Conservation (phyloP, 2,113 vertebrate species). For the Xyrauchen texanus region DNA sequence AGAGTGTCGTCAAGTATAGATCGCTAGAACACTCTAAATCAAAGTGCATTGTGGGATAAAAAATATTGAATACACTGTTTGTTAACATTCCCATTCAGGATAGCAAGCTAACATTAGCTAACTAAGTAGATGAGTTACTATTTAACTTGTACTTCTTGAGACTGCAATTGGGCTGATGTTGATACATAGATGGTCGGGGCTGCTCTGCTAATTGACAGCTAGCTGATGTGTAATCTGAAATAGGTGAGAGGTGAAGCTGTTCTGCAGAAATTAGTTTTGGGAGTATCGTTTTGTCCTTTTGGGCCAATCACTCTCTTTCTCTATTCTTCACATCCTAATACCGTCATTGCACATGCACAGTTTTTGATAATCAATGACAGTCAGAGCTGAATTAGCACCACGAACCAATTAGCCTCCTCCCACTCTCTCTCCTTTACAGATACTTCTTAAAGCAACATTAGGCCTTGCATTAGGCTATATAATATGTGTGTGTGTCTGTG, state of each 20-base stretch:
- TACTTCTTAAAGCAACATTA: conserved; percentile 48
- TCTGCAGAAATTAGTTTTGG: conserved; percentile 12
- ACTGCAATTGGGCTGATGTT: conserved; percentile 13
- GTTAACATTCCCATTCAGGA: too few relatives aligned
- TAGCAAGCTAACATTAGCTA: too few relatives aligned
- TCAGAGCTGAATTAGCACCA: conserved; percentile 23
- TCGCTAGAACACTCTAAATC: too few relatives aligned
- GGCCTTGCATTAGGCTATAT: conserved; percentile 14
- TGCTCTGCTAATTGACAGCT: conserved; percentile 19
- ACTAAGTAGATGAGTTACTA: too few relatives aligned
- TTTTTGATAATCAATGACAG: not conserved
- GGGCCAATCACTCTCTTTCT: not conserved
- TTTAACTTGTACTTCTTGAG: not conserved
- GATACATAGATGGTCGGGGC: conserved; percentile 14
- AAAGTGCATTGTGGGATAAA: too few relatives aligned
- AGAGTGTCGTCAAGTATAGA: too few relatives aligned
- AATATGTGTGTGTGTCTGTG: not conserved
- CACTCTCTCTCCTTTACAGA: conserved; percentile 37
- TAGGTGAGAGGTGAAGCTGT: conserved; percentile 23
- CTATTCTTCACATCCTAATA: not conserved
- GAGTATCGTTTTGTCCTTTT: conserved; percentile 19
- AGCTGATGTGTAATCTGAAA: conserved; percentile 22
- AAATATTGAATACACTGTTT: too few relatives aligned
- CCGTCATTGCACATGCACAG: not conserved
- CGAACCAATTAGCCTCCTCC: conserved; percentile 49